phyloP scores from a whole-genome alignment of 1,140 invertebrate species.

The Lasioglossum albipes region DNA sequence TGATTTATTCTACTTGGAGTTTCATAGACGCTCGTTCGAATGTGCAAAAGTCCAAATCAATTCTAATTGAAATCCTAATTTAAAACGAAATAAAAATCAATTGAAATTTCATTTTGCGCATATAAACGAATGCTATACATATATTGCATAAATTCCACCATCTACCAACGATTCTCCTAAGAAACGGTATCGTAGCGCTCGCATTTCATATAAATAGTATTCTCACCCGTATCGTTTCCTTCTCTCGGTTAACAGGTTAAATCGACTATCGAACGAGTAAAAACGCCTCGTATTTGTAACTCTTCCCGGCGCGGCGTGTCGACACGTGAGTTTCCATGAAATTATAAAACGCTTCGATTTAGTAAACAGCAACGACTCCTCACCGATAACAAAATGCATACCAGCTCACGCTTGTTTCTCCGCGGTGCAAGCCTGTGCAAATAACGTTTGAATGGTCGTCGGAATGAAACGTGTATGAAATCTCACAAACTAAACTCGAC shows the following conservation, averaged over 20 bases:
- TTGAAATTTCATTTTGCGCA: no score
- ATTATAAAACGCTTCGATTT: constrained; percentile 21
- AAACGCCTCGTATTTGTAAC: neutral
- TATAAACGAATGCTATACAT: no score
- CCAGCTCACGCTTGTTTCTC: constrained; percentile 19
- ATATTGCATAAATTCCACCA: no score
- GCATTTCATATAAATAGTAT: no score
- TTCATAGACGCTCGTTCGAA: no score
- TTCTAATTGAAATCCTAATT: no score
- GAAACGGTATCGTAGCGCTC: no score
- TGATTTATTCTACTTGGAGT: no score
- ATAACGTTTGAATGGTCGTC: neutral
- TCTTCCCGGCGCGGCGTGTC: neutral
- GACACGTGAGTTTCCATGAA: neutral
- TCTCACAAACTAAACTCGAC: constrained; percentile 20
- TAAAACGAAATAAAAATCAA: no score
- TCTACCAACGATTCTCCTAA: no score
- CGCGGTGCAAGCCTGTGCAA: constrained; percentile 26
- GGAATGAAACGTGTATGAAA: constrained; percentile 24
- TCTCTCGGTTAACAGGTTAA: constrained; percentile 19
- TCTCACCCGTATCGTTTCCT: no score
- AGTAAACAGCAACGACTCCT: constrained; percentile 10
- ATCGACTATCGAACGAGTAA: constrained; percentile 14
- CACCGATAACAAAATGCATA: constrained; percentile 36
- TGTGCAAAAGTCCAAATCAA: no score